Evolutionary conservation across 2,113 vertebrate genomes (phyloP).

Genomic region (Atractosteus spatula): DNA sequence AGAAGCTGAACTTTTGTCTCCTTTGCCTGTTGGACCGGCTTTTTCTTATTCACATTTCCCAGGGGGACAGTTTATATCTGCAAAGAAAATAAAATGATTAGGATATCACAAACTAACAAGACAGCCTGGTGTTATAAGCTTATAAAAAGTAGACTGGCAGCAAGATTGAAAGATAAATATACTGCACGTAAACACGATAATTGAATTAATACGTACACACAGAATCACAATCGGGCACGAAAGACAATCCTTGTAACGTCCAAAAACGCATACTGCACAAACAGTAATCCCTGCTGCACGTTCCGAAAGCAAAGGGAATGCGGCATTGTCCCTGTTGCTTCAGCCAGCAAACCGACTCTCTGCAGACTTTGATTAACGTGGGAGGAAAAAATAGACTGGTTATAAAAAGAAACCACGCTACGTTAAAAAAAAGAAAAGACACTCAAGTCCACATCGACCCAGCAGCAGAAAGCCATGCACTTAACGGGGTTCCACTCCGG

Average conservation of each 20-base stretch:
- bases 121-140: neutral
- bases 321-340: slow-evolving; percentile 47
- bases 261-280: too few species aligned
- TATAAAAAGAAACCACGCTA: slow-evolving; percentile 8
- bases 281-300: neutral
- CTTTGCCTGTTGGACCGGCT: slow-evolving; percentile 51
- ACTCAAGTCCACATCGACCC: neutral
- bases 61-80: slow-evolving; percentile 59
- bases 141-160: neutral
- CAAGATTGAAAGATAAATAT: slow-evolving; percentile 25
- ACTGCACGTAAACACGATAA: neutral
- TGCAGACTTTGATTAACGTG: slow-evolving; percentile 22
- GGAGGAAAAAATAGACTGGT: slow-evolving; percentile 4
- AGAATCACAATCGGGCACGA: neutral
- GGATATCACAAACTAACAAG: neutral
- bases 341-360: slow-evolving; percentile 27
- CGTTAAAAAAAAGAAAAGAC: slow-evolving; percentile 15
- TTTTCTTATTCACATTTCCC: slow-evolving; percentile 56
- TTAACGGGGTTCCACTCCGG: slow-evolving; percentile 35
- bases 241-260: neutral
- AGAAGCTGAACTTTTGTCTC: slow-evolving; percentile 48
- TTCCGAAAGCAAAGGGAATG: slow-evolving; percentile 10
- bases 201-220: neutral
- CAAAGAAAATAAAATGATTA: slow-evolving; percentile 3
- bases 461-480: slow-evolving; percentile 10